A percentile compares a stretch with the other conserved stretches of the same genome.
These are phyloP conservation scores for Tinea pellionella DNA, from an alignment of 2,888 invertebrate species.

Conservation along the genomic window DNA sequence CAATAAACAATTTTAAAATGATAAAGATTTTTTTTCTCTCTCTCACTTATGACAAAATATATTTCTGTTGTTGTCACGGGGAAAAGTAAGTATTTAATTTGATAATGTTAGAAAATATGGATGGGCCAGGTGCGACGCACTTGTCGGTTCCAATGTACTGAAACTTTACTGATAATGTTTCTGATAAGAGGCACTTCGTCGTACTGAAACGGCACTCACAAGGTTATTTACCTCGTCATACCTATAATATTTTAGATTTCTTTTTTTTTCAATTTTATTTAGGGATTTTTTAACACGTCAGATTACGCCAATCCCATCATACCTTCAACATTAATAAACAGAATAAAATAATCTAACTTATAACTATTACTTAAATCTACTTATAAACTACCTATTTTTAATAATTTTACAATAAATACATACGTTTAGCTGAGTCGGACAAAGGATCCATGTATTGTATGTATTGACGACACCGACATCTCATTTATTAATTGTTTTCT, in stretches of 20 bases:
- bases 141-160: constrained; percentile 9
- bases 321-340: too few species aligned
- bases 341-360: too few species aligned
- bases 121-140: constrained; percentile 14
- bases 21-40: background rate
- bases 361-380: too few species aligned
- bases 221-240: constrained; percentile 10
- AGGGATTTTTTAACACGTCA: too few species aligned
- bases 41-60: background rate
- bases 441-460: too few species aligned
- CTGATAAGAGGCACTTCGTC: constrained; percentile 10
- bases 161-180: constrained; percentile 2
- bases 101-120: background rate
- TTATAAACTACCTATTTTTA: too few species aligned
- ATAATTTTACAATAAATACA: too few species aligned
- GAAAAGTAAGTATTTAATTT: constrained; percentile 3
- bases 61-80: background rate
- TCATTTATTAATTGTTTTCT: too few species aligned
- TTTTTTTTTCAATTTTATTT: background rate
- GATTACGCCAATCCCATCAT: too few species aligned
- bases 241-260: background rate
- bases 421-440: too few species aligned
- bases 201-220: constrained; percentile 8
- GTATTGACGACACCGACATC: too few species aligned
- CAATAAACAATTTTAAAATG: constrained; percentile 10